These are phyloP conservation scores for Molothrus aeneus DNA, from an alignment of 2,797 vertebrate species.

Conservation along the genomic window DNA sequence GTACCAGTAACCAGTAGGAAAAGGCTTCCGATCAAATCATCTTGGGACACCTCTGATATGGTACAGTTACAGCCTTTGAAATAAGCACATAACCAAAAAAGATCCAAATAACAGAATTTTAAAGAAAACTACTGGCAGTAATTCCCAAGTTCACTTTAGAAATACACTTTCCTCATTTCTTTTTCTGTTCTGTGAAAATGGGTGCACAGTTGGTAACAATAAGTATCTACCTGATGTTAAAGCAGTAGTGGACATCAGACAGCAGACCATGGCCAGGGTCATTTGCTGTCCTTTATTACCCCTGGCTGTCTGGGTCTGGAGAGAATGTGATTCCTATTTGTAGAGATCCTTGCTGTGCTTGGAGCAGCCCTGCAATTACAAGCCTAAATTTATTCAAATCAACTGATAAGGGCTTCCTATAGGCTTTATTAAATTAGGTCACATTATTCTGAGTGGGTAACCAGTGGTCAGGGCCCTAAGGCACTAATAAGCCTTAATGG, in stretches of 20 bases:
- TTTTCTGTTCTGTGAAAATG: not conserved
- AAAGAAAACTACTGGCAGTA: not conserved
- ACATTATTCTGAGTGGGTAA: not conserved
- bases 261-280: not conserved
- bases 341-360: not conserved
- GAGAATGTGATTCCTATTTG: not conserved
- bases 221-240: not conserved
- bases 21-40: not conserved
- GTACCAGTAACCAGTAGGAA: not conserved
- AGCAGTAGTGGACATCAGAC: not conserved
- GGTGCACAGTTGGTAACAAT: not conserved
- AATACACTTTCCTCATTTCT: not conserved
- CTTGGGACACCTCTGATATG: not conserved
- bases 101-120: not conserved
- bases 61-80: not conserved
- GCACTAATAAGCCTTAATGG: not conserved
- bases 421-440: not conserved
- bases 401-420: not conserved
- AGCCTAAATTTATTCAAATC: not conserved
- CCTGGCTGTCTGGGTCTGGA: not conserved
- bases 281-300: not conserved
- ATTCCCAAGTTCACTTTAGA: not conserved
- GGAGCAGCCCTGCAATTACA: not conserved
- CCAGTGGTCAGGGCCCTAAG: not conserved
- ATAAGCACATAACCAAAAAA: not conserved